Base-by-base conservation (phyloP, 1,140 invertebrate genomes). In the Drosophila ogumai region DNA sequence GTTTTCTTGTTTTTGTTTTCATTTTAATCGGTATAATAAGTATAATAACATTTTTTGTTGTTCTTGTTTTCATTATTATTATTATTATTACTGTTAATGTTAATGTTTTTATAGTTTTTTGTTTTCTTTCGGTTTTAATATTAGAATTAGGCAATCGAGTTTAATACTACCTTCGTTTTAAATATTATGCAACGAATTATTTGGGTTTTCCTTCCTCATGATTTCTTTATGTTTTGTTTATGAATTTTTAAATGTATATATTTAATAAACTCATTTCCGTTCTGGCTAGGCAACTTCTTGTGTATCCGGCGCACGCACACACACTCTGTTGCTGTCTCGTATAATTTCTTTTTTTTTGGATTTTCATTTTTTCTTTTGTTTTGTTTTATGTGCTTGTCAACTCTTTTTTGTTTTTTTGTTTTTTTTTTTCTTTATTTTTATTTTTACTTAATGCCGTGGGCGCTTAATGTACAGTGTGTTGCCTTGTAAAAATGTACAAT, bases 141-240 rank as follows among this genome's bases (percentile, higher is more conserved):
- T 90, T 91, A 91, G 90, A 91, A 91, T 91, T 91, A 91, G 90
- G 90, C 90, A 91, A 91, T 91, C 90, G 86, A 91, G 90, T 91
- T 79, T 90, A 91, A 91, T 91, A 87, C 87, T 90, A 87, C 87
- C 87, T 87, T 86, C 87, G 87, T 87, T 91, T 90, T 91, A 91
- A 87, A 90, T 90, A 87, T 87, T 87, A 90, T 90, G 86, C 81
- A 90, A 90, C 86, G 86, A 90, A 86, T 90, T 76, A 68, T 76
- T 76, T 76, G 84, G 71, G 77, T 76, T 85, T 81, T 63, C 38
- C 52, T 74, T 60, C 36, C 61, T 67, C 55, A 68, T 74, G 69
- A 74, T 72, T 65, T 71, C 52, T 55, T 52, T 52, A 36, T 52
- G 13, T 60, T 78, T 82, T 47, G 46, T 86, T 86, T 78, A 86